A percentile compares a stretch with the other conserved stretches of the same genome.
These are phyloP conservation scores for Trichacis sp. DNA, from an alignment of 2,888 invertebrate genomes.

Conservation along the genomic window DNA sequence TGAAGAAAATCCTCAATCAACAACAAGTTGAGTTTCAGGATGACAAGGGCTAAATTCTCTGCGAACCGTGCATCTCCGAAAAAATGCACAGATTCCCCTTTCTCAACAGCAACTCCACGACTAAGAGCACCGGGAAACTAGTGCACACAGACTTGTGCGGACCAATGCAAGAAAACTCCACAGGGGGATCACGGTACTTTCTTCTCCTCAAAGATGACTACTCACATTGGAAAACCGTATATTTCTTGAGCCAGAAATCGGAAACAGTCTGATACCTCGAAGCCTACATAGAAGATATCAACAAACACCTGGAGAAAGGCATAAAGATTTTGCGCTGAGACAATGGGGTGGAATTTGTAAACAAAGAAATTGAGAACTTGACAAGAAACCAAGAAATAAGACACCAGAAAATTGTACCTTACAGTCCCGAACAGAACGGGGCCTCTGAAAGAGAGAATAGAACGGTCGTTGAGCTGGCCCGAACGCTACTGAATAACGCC, in stretches of 20 bases:
- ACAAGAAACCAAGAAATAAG: constrained; percentile 13
- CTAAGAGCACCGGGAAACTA: constrained; percentile 28
- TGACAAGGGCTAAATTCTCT: constrained; percentile 3
- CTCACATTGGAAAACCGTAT: constrained; percentile 16
- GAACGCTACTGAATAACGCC: constrained; percentile 10
- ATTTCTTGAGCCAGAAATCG: constrained; percentile 26
- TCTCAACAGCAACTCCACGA: constrained; percentile 15
- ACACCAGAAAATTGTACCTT: constrained; percentile 29
- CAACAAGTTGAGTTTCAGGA: constrained; percentile 9
- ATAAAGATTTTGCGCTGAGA: constrained; percentile 24
- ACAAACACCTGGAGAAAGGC: constrained; percentile 17
- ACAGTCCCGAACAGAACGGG: constrained; percentile 37
- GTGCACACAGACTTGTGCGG: constrained; percentile 40
- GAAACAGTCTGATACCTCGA: constrained; percentile 14
- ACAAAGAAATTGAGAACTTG: constrained; percentile 19
- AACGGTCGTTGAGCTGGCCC: constrained; percentile 31
- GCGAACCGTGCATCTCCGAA: neutral
- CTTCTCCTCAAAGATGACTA: constrained; percentile 30
- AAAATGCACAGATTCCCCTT: constrained; percentile 35
- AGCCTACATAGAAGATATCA: constrained; percentile 14
- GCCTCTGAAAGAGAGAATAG: constrained; percentile 32
- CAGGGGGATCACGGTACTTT: constrained; percentile 28
- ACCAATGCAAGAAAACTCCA: no score
- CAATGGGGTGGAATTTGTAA: constrained; percentile 35
- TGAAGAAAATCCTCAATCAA: constrained; percentile 16